A percentile compares a stretch with the other conserved stretches of the same genome.
Evolutionary conservation across 1,140 invertebrate species (phyloP).

Genomic region (Aphaenogaster ashmeadi): DNA sequence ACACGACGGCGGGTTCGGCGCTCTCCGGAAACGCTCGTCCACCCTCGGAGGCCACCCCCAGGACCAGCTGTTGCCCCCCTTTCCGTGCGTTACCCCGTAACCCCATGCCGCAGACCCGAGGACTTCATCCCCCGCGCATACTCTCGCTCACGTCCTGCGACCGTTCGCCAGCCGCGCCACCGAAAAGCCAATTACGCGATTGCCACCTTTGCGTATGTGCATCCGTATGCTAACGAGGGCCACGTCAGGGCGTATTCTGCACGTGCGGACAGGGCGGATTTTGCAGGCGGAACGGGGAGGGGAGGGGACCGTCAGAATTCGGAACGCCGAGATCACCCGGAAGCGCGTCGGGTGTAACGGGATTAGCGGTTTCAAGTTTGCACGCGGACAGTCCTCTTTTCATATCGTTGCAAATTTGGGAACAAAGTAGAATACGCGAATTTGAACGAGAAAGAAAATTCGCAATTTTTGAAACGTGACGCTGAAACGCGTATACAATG

Average conservation of each 20-base stretch:
- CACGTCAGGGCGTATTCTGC: not conserved
- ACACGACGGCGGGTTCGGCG: slow-evolving; percentile 24
- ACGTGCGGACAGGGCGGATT: not conserved
- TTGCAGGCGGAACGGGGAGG: not conserved
- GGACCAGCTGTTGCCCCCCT: slow-evolving; percentile 33
- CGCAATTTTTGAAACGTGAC: not conserved
- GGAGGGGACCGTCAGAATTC: not conserved
- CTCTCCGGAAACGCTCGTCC: slow-evolving; percentile 51
- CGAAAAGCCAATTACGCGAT: slow-evolving; percentile 56
- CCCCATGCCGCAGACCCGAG: slow-evolving; percentile 23
- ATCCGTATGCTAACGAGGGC: slow-evolving; percentile 45
- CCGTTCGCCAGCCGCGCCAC: not conserved
- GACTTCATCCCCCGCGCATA: slow-evolving; percentile 15
- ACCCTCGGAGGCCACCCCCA: slow-evolving; percentile 21
- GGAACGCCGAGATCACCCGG: not conserved
- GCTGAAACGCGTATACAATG: not conserved
- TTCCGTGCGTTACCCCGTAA: slow-evolving; percentile 43
- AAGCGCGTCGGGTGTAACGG: not conserved
- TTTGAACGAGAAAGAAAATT: not conserved
- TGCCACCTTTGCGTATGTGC: slow-evolving; percentile 37
- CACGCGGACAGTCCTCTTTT: not conserved
- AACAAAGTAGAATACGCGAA: not conserved
- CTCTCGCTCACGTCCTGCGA: too few species aligned
- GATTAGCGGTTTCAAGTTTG: slow-evolving; percentile 1
- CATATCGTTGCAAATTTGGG: not conserved